Evolutionary conservation across 1,140 invertebrate genomes (phyloP), one percentile per base, ranked within the genome.

Genomic region (Pemphigus obesinymphae): DNA sequence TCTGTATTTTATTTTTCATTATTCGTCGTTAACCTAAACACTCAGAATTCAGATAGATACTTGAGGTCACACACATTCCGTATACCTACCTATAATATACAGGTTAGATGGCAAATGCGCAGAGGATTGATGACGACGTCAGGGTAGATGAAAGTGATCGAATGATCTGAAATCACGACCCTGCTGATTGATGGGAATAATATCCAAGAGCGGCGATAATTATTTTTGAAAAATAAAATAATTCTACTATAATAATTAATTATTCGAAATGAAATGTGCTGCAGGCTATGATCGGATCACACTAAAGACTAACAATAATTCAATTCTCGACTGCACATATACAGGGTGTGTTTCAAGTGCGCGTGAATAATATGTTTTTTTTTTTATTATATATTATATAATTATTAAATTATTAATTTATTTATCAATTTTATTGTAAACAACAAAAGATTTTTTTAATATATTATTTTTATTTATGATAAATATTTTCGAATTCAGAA

Each of bases 131-230:
- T 70, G 68, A 70, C 68, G 68, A 70, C 43, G 70, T 50, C 43
- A 73, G 70, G 70, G 45, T 73, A 73, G 70, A 73, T 5, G 68
- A 45, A 43, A 45, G 70, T 50, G 73, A 76, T 43, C 76, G 76
- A 73, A 80, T 80, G 76, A 63, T 80, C 55, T 26, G 55, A 45
- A 80, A 80, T 80, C 76, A 80, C 55, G 76, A 58, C 55, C 55
- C 76, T 40, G 26, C 37, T 80, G 53, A 80, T 80, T 45, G 76
- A 80, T 63, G 76, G 37, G 31, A 63, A 80, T 80, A 80, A 80
- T 80, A 63, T 53, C 48, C 43, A 20, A 50, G 70, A 73, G 45
- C 70, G 70, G 40, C 70, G 70, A 73, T 80, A 80, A 61, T 80
- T 80, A 61, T 80, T 80, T 78, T 61, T 45, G 15, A 17, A 29